These are phyloP conservation scores for Epinotia nisella DNA, from an alignment of 2,888 invertebrate species.

Conservation along the genomic window DNA sequence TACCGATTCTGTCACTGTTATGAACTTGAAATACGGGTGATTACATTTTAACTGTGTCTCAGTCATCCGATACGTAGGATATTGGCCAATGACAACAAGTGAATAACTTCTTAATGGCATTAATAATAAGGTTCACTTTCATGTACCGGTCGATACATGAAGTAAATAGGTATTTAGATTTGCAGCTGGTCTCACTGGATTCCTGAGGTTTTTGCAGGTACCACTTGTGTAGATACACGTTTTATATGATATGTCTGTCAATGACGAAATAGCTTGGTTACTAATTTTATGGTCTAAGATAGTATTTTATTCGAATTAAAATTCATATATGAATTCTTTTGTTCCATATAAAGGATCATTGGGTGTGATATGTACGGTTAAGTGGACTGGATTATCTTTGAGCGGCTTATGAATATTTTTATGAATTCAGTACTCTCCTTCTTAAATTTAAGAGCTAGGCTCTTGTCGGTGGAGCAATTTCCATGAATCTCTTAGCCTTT, in stretches of 20 bases:
- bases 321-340: neutral
- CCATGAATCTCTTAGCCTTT: no score
- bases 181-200: conserved; percentile 37
- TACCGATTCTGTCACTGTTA: conserved; percentile 5
- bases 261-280: conserved; percentile 12
- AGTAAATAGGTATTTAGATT: conserved; percentile 18
- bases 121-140: conserved; percentile 9
- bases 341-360: neutral
- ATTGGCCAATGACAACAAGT: conserved; percentile 1
- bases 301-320: neutral
- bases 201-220: conserved; percentile 38
- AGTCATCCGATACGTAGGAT: conserved; percentile 37
- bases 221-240: conserved; percentile 4
- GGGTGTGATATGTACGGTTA: neutral
- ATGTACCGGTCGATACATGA: neutral
- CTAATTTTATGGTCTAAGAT: conserved; percentile 18
- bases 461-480: no score
- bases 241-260: conserved; percentile 13
- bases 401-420: neutral
- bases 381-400: neutral
- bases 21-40: conserved; percentile 20
- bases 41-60: conserved; percentile 29
- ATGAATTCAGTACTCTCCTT: neutral
- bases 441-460: no score
- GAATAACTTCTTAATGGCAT: neutral